Evolutionary conservation across 2,113 vertebrate genomes (phyloP), one percentile per base, ranked within the genome.

Genomic region (Murina feae): DNA sequence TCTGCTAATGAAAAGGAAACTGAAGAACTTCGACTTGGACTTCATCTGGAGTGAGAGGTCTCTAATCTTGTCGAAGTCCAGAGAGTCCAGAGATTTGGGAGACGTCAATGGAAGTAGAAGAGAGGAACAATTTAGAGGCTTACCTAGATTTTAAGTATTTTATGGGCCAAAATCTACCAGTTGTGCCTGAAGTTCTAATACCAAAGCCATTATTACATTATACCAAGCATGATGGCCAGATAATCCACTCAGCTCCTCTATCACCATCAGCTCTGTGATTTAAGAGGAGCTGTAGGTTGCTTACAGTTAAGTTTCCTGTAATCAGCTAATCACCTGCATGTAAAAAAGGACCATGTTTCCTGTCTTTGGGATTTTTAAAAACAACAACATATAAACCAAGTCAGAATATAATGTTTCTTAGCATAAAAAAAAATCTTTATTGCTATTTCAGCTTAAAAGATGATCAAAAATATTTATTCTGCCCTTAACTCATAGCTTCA

Each of bases 371-470:
- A 69, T 89, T 79, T 89, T 94, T 82, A 55, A 37, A 58, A 53
- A 37, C n/a, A n/a, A n/a, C n/a, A 81, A 82, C 14, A 93, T 30
- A 87, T 66, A 92, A 96, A 97, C 1, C 32, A 87, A 97, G 94
- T 76, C 93, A 97, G 88, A 93, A 81, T 94, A 91, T 93, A 32
- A 30, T 84, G 66, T 96, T 96, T 95, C 96, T 96, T 83, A 96
- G 97, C 98, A 98, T 99, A 98, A 98, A 99, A 98, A 99, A 98
- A 99, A 98, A 99, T 97, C 96, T 99, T 99, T 99, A 99, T 99
- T 99, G 99, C 98, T 99, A 98, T 97, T 98, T 98, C 98, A 97
- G 97, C 97, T 98, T 98, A 98, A 98, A 99, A 98, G 97, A 95
- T 97, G 97, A 98, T 98, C 97, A 98, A 98, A 98, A 98, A 98